These are phyloP conservation scores for Antheraea mylitta DNA, from an alignment of 1,140 invertebrate species.

Conservation along the genomic window DNA sequence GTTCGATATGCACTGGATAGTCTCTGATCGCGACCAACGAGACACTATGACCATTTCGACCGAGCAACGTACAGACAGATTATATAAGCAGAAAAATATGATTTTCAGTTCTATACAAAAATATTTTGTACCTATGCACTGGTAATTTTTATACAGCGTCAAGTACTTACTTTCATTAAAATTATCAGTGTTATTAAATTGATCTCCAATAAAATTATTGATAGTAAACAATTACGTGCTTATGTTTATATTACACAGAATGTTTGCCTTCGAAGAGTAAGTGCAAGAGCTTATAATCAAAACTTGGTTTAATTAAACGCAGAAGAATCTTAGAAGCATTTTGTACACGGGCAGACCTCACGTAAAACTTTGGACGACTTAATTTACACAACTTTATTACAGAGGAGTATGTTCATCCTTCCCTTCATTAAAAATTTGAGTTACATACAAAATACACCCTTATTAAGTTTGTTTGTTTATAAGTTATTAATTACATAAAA, in stretches of 20 bases:
- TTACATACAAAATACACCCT: not conserved
- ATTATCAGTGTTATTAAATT: not conserved
- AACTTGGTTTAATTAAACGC: conserved; percentile 13
- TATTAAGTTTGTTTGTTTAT: not conserved
- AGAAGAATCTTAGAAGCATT: conserved; percentile 5
- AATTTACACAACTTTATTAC: conserved; percentile 13
- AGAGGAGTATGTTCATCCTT: not conserved
- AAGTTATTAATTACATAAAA: not conserved
- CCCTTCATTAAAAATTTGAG: not conserved
- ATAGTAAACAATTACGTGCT: not conserved
- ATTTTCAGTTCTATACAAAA: no score
- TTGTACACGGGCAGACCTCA: conserved; percentile 1
- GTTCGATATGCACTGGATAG: no score
- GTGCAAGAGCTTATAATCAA: conserved; percentile 8
- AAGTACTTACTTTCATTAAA: not conserved
- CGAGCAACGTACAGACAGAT: no score
- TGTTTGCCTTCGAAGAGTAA: conserved; percentile 3
- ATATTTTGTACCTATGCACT: not conserved
- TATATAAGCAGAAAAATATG: no score
- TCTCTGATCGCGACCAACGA: no score
- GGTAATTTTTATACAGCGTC: not conserved
- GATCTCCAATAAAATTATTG: not conserved
- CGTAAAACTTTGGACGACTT: conserved; percentile 13
- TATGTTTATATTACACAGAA: conserved; percentile 8
- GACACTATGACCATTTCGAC: no score